Evolutionary conservation across 1,140 invertebrate species (phyloP), one percentile per base, ranked within the genome.

Genomic region (Cheumatopsyche charites): DNA sequence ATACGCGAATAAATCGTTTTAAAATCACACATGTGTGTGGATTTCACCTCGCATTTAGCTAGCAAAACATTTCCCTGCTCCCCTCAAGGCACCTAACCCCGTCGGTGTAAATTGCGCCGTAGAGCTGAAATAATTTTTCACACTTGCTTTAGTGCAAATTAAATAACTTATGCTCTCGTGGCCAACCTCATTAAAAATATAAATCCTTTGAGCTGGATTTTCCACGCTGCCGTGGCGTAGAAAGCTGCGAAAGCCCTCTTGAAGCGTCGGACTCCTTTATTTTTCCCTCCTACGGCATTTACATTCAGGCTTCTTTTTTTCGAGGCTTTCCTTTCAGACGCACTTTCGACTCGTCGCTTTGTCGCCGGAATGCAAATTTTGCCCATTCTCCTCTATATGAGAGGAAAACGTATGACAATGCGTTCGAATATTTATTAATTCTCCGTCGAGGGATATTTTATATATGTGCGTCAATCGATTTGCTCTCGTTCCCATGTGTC

Each of bases 141-240:
- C 73, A 75, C 73, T 75, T 75, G 70, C 73, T 72, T 75, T 75
- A 66, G 67, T 70, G 67, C 69, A 75, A 75, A 75, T 75, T 75
- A 75, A 75, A 75, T 75, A 75, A 66, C 55, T 70, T 61, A 70
- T 70, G 70, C 73, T 61, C 36, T 67, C 49, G 70, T 72, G 67
- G 62, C 61, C 73, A 47, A 66, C 70, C 61, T 75, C 73, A 75
- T 75, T 75, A 75, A 75, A 72, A 72, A 61, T 58, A 69, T 62
- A 62, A 68, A 65, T 69, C 73, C 70, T 74, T 74, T 71, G 69
- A 74, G 70, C 29, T 17, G 63, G 42, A 23, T 52, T 52, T 70
- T 66, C 45, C 61, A 36, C 29, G n/a, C n/a, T n/a, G n/a, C n/a
- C n/a, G n/a, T n/a, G 42, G 55, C 62, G 12, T 12, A 67, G 55